Evolutionary conservation across 2,113 vertebrate genomes (phyloP), one percentile per base, ranked within the genome.

Genomic region (Raja brachyura): DNA sequence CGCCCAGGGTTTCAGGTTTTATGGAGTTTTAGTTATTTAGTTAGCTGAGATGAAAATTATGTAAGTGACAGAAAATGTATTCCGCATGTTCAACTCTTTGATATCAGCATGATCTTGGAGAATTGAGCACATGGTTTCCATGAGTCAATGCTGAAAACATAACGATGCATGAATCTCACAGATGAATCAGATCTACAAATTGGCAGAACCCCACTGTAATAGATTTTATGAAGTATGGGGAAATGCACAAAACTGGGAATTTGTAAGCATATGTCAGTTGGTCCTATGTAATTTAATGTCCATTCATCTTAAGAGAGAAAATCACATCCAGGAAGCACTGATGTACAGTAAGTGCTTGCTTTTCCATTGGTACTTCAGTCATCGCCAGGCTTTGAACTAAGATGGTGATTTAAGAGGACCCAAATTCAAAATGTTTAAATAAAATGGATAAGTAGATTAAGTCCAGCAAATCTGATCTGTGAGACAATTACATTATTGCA

Each of bases 391-490:
- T 83, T 83, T 56, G 18, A 2, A 56, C 79, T 22, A 56, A 83
- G 22, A 39, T 54, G 48, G 56, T 83, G 79, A 22, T 83, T 39
- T 18, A 83, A 83, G 48, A 83, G 2, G 79, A 56, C 20, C 48
- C 56, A 22, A 56, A 83, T 83, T 83, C 39, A 83, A 83, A 56
- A 16, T 48, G 48, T 54, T 48, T 48, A 25, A 83, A 56, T 83
- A 22, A 83, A 83, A 83, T 83, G 39, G 20, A 56, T 22, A 83
- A 56, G 48, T 83, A 56, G 48, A 83, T 83, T 90, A 66, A 68
- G 61, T 7, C 85, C 33, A 90, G n/a, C 31, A 68, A 90, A 33
- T 90, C 28, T 90, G 14, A 90, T 90, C 20, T 90, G 61, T 90
- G 85, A 66, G n/a, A 18, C 85, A 90, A 90, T 90, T 66, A 66